Base-by-base conservation (phyloP, 2,113 vertebrate genomes). In the Piprites chloris region DNA sequence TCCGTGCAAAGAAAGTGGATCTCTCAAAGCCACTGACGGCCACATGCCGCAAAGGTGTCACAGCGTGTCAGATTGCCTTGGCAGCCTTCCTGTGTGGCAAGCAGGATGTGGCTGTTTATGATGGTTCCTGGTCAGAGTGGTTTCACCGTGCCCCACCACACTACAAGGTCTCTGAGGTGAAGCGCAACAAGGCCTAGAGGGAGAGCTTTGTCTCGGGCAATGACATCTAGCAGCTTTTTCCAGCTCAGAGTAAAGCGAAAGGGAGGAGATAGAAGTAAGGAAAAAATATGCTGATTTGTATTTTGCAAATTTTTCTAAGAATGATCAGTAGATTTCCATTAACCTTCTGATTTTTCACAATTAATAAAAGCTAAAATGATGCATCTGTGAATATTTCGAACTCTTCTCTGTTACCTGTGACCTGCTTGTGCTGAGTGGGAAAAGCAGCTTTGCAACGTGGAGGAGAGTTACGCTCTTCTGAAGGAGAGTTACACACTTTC, bases 71-170 rank as follows among this genome's bases (percentile, higher is more conserved):
- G 42, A 84, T 99, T 1, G 98, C 97, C 21, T 92, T 99, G 91
- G 99, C 98, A 1, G 99, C 99, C 73, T 98, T 98, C 95, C 96
- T 99, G 66, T 98, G 99, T 0, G 99, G 99, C 44, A 98, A 99
- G 87, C 97, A 98, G 0, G 98, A 98, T 1, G 98, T 98, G 80
- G 97, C 98, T 4, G 50, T 99, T 66, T 99, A 99, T 0, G 99
- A 99, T 1, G 99, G 99, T 21, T 98, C 99, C 85, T 99, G 99
- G 99, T 96, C 95, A 0, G 99, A 99, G 90, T 99, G 99, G 99
- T 99, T 98, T 94, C 97, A 94, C 86, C 98, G 98, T 50, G 99
- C 99, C 1, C 97, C 98, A 3, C 97, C 98, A 0, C 98, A 98
- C 69, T 96, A 98, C 35, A 97, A 98, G 19, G 96, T 99, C 86